phyloP scores from a whole-genome alignment of 2,888 invertebrate genomes.

The Plutella xylostella region DNA sequence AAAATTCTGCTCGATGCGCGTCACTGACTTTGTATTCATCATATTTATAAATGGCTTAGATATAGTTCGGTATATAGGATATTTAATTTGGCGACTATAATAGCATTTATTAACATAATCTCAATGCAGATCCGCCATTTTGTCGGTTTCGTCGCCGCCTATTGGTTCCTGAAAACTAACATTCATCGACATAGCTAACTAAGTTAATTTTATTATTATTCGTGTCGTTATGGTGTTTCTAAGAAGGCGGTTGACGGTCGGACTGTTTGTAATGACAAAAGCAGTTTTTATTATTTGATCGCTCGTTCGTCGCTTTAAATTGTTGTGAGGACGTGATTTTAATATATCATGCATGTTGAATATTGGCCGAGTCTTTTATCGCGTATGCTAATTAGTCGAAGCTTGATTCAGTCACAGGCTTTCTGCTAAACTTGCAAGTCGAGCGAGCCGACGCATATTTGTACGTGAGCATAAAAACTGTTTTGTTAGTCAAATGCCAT shows the following conservation, averaged over 20 bases:
- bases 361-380: slow-evolving; percentile 40
- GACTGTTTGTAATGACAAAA: slow-evolving; percentile 60
- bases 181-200: not conserved
- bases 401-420: slow-evolving; percentile 18
- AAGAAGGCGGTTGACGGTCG: slow-evolving; percentile 34
- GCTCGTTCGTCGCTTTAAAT: slow-evolving; percentile 59
- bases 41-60: too few relatives aligned
- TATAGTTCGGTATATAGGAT: too few relatives aligned
- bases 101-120: slow-evolving; percentile 3
- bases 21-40: not conserved
- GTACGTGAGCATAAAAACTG: slow-evolving; percentile 26
- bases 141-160: slow-evolving; percentile 28
- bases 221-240: slow-evolving; percentile 40
- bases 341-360: slow-evolving; percentile 62
- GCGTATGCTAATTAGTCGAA: slow-evolving; percentile 49
- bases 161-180: slow-evolving; percentile 10
- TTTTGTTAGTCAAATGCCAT: slow-evolving; percentile 13
- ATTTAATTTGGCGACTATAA: too few relatives aligned
- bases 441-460: slow-evolving; percentile 10
- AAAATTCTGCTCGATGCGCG: not conserved
- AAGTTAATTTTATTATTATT: slow-evolving; percentile 32
- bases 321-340: slow-evolving; percentile 64
- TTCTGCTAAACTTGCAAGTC: not conserved
- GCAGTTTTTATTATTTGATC: slow-evolving; percentile 63
- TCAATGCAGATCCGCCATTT: slow-evolving; percentile 32